Evolutionary conservation across 2,797 vertebrate species (phyloP).

Genomic region (Urocyon cinereoargenteus): DNA sequence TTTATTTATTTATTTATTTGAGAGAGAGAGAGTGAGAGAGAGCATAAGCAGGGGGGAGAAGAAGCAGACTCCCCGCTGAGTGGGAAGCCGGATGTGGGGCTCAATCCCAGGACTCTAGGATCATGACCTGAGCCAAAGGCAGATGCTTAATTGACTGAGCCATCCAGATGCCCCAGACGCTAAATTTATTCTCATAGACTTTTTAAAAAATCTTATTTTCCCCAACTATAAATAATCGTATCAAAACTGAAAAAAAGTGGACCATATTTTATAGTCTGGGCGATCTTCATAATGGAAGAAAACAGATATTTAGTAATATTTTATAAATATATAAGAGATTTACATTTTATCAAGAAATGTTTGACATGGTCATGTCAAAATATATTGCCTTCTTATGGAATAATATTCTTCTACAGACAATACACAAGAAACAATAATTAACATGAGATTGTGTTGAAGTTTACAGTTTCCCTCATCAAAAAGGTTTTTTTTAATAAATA

Average conservation of each 20-base stretch:
- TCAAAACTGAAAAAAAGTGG: neutral
- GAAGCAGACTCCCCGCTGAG: too few species aligned
- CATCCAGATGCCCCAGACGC: neutral
- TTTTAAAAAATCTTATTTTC: neutral
- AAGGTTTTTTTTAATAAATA: constrained; percentile 12
- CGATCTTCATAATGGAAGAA: neutral
- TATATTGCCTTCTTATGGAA: neutral
- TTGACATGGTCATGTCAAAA: constrained; percentile 14
- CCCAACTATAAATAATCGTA: neutral
- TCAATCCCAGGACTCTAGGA: too few species aligned
- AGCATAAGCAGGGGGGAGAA: too few species aligned
- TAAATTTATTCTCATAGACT: neutral
- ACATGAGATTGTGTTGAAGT: neutral
- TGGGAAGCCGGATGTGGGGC: too few species aligned
- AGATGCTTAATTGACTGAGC: too few species aligned
- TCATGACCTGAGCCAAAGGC: too few species aligned
- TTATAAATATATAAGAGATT: neutral
- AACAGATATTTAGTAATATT: neutral
- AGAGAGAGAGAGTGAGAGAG: too few species aligned
- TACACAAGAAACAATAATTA: neutral
- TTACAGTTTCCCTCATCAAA: neutral
- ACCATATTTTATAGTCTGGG: neutral
- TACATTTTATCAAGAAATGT: neutral
- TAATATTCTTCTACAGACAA: neutral
- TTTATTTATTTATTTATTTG: too few species aligned